These are phyloP conservation scores for Euura lappo DNA, from an alignment of 1,140 invertebrate genomes.

Conservation along the genomic window DNA sequence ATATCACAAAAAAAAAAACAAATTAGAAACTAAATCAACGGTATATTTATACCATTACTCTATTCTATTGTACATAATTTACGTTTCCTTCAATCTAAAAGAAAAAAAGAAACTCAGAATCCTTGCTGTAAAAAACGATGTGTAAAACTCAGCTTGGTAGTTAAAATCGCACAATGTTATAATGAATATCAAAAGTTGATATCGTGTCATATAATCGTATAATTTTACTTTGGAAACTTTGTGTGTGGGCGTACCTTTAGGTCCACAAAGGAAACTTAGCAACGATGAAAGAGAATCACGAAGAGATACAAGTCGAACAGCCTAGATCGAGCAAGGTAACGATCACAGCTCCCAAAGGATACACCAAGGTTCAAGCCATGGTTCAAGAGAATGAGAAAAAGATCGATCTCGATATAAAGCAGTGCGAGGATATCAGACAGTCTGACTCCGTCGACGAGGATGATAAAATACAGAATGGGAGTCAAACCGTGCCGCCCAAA, in stretches of 20 bases:
- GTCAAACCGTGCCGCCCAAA: slow-evolving; percentile 68
- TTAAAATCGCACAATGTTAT: neutral
- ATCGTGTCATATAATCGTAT: too few relatives aligned
- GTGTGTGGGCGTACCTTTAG: slow-evolving; percentile 37
- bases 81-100: too few relatives aligned
- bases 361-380: slow-evolving; percentile 40
- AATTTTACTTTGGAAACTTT: slow-evolving; percentile 38
- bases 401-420: slow-evolving; percentile 32
- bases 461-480: slow-evolving; percentile 50
- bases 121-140: too few relatives aligned
- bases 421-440: slow-evolving; percentile 39
- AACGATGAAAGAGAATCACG: slow-evolving; percentile 53
- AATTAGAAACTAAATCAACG: too few relatives aligned
- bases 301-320: slow-evolving; percentile 50
- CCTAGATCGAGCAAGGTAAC: slow-evolving; percentile 43
- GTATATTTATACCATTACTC: too few relatives aligned
- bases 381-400: slow-evolving; percentile 44
- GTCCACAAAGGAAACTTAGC: slow-evolving; percentile 60
- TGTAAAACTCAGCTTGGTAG: neutral
- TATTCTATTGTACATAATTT: too few relatives aligned
- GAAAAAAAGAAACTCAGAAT: too few relatives aligned
- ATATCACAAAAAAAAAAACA: neutral
- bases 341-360: slow-evolving; percentile 49
- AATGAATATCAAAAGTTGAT: neutral
- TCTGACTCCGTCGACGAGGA: slow-evolving; percentile 47